Base-by-base conservation (phyloP, 2,888 invertebrate genomes). In the Drosophila melanosoma region DNA sequence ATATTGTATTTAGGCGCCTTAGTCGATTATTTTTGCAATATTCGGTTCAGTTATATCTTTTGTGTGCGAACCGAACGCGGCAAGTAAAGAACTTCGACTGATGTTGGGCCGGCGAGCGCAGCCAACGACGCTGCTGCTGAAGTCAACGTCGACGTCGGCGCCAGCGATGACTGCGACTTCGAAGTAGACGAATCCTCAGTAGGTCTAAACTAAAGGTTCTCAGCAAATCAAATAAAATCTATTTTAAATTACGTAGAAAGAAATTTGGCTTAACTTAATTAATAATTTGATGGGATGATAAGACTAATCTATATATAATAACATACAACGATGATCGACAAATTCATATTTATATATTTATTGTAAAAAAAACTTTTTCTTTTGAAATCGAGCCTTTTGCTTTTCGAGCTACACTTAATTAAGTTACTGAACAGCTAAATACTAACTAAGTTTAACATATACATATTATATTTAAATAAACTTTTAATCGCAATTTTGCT, bases 71-170 rank as follows among this genome's bases (percentile, higher is more conserved):
- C 91, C 81, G 76, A 66, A 81, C 91, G 63, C 79, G 66, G 66
- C 82, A 81, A 87, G 76, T 77, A 80, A 69, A 85, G 79, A 90
- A 91, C 76, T 74, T 82, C 82, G 80, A 91, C 89, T 90, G 76
- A 51, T 64, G 57, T 49, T 63, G 38, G 38, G 38, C 40, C 51
- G 48, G 26, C 51, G 17, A 29, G 60, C 10, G 59, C 42, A 29
- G 45, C 33, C 53, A 23, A 4, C n/a, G 58, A 29, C 42, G 51
- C n/a, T 20, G 45, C 17, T 62, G 48, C 52, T 8, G 51, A n/a
- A 67, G 17, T 10, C 42, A 32, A 10, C 42, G 54, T 8, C 23
- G 7, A 15, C 56, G 26, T 35, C 29, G 53, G 32, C 61, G 51
- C n/a, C 26, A 26, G n/a, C 61, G 33, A 26, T 15, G 58, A 58